Evolutionary conservation across 2,888 invertebrate species (phyloP).

Genomic region (Doris montereyensis): DNA sequence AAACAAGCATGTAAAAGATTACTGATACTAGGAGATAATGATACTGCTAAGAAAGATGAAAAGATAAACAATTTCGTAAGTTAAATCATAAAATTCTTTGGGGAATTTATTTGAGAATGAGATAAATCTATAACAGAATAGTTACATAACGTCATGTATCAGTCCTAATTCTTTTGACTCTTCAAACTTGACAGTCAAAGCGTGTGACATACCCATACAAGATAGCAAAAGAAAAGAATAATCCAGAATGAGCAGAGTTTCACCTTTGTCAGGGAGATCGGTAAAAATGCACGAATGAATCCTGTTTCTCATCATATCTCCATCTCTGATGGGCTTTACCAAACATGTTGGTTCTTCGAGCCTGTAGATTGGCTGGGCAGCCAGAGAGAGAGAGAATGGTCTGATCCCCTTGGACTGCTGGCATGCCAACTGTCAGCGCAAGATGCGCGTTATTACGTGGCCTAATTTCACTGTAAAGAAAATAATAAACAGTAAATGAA

Average conservation of each 20-base stretch:
- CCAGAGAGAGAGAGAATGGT: conserved; percentile 50
- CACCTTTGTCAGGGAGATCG: conserved; percentile 69
- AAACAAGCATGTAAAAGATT: background rate
- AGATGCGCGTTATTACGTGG: conserved; percentile 63
- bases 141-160: no score
- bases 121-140: no score
- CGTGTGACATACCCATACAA: no score
- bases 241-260: no score
- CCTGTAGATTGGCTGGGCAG: conserved; percentile 67
- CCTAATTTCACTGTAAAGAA: conserved; percentile 64
- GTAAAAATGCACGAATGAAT: conserved; percentile 68
- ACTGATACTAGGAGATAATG: background rate
- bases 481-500: background rate
- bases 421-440: conserved; percentile 69
- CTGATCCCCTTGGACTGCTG: no score
- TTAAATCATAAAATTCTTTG: background rate
- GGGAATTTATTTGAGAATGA: no score
- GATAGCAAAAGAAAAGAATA: no score
- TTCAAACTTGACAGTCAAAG: no score
- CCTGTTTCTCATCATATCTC: conserved; percentile 67
- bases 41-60: background rate
- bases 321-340: conserved; percentile 72
- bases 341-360: conserved; percentile 60
- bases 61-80: background rate
- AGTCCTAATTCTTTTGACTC: no score